Percentiles rank a stretch among this genome's conserved stretches.
Conservation (phyloP, 1,140 invertebrate genomes). For the Eumaeus atala region DNA sequence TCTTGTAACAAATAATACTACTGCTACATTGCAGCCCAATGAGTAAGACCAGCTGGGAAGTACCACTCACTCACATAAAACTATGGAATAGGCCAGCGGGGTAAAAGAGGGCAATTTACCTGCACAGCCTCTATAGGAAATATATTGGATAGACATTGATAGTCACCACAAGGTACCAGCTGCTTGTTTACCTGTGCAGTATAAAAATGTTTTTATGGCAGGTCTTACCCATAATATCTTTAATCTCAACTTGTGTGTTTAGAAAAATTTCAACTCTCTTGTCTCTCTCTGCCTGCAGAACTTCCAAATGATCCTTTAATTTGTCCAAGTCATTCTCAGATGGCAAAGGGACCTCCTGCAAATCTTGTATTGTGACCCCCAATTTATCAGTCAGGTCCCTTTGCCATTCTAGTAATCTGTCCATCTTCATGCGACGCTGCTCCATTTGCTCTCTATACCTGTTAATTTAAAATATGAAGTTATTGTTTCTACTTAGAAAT, state of each 20-base stretch:
- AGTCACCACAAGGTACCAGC: no score
- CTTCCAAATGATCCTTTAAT: constrained; percentile 69
- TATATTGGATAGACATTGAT: no score
- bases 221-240: constrained; percentile 69
- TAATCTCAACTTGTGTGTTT: constrained; percentile 70
- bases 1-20: no score
- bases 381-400: constrained; percentile 59
- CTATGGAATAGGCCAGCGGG: no score
- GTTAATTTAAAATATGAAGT: constrained; percentile 3
- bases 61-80: no score
- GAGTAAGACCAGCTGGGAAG: no score
- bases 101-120: no score
- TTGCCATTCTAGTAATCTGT: constrained; percentile 59
- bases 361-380: constrained; percentile 56
- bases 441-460: constrained; percentile 61
- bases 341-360: constrained; percentile 68
- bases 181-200: no score
- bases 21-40: no score
- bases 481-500: no score
- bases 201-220: not conserved
- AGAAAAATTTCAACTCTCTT: constrained; percentile 72
- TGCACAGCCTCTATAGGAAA: no score
- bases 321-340: constrained; percentile 70
- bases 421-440: constrained; percentile 54
- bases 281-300: constrained; percentile 73